phyloP scores from a whole-genome alignment of 2,113 vertebrate species.

The rat (Rattus norvegicus) region GRCr8 NC_086024.1:33802501-33803000 shows the following conservation, averaged over 20 bases:
- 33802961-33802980: neutral
- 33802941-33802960: neutral
- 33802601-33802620: neutral
- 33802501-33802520: neutral
- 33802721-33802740: neutral
- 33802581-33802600: neutral
- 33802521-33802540: neutral
- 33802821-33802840: neutral
- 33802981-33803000: neutral
- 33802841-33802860: neutral
- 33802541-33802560: neutral
- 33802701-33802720: neutral
- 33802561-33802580: neutral
- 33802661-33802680: neutral
- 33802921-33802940: neutral
- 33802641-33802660: neutral
- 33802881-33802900: neutral
- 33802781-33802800: neutral
- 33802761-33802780: neutral
- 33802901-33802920: neutral
- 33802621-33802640: neutral
- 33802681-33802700: neutral
- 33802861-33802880: neutral
- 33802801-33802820: neutral
- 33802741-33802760: neutral